A percentile compares a stretch with the other conserved stretches of the same genome.
These are phyloP conservation scores for Meteorus sp. DNA, from an alignment of 1,140 invertebrate species.

Conservation along the genomic window DNA sequence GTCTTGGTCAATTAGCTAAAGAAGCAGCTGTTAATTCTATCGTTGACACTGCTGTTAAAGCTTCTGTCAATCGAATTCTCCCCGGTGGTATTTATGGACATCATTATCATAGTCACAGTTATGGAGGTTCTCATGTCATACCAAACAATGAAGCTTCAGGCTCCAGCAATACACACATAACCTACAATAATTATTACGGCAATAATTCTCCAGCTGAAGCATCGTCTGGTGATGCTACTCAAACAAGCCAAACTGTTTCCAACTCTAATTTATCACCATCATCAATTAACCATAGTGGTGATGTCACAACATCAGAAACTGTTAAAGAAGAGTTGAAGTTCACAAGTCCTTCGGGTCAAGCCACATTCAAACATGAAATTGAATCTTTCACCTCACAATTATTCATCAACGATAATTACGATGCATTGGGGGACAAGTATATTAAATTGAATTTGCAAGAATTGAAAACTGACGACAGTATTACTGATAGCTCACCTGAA, in stretches of 20 bases:
- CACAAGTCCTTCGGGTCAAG: slow-evolving; percentile 41
- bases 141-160: slow-evolving; percentile 33
- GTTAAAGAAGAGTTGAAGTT: slow-evolving; percentile 27
- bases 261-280: slow-evolving; percentile 30
- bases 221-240: slow-evolving; percentile 36
- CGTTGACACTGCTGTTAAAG: slow-evolving; percentile 53
- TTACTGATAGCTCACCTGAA: slow-evolving; percentile 49
- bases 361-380: slow-evolving; percentile 54
- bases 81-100: slow-evolving; percentile 56
- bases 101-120: slow-evolving; percentile 35
- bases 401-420: slow-evolving; percentile 53
- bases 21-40: slow-evolving; percentile 55
- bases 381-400: slow-evolving; percentile 52
- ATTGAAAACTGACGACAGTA: slow-evolving; percentile 53
- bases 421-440: slow-evolving; percentile 51
- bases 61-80: slow-evolving; percentile 51
- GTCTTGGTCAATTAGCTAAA: slow-evolving; percentile 55
- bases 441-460: slow-evolving; percentile 53
- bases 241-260: no score
- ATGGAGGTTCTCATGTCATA: slow-evolving; percentile 1
- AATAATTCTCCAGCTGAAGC: slow-evolving; percentile 52
- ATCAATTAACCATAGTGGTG: slow-evolving; percentile 25
- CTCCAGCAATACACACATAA: slow-evolving; percentile 47
- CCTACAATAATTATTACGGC: slow-evolving; percentile 56
- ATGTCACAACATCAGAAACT: slow-evolving; percentile 8